These are phyloP conservation scores for Nannoperca obscura DNA, from an alignment of 2,797 vertebrate genomes.

Conservation along the genomic window DNA sequence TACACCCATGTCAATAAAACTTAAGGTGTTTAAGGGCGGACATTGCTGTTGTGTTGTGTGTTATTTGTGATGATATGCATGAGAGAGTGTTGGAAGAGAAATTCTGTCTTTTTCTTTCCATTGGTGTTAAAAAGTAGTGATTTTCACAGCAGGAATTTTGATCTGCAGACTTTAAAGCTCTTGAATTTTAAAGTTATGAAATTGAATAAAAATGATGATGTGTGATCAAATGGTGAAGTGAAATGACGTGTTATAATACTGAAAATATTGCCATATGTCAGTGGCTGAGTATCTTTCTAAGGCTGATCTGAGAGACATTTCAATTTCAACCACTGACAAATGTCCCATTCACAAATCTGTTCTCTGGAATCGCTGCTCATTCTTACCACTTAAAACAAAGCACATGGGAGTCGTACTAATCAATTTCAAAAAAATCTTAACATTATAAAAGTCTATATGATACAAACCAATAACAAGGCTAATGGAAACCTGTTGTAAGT, in stretches of 20 bases:
- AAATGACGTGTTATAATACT: constrained; percentile 29
- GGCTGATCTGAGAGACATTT: constrained; percentile 38
- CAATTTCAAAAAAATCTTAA: constrained; percentile 61
- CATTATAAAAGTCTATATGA: constrained; percentile 67
- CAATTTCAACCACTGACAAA: constrained; percentile 48
- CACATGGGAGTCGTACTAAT: constrained; percentile 50
- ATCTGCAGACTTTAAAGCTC: constrained; percentile 40
- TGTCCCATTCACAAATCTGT: constrained; percentile 44
- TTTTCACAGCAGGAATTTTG: constrained; percentile 52
- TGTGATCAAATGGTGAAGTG: constrained; percentile 26
- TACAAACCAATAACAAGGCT: constrained; percentile 73
- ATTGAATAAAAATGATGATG: constrained; percentile 28
- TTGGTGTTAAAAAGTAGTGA: constrained; percentile 40
- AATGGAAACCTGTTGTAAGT: constrained; percentile 82
- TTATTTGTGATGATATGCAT: constrained; percentile 63
- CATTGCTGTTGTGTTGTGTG: constrained; percentile 67
- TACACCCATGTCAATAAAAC: constrained; percentile 79
- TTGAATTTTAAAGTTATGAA: constrained; percentile 42
- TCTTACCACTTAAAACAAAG: constrained; percentile 58
- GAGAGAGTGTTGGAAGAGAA: constrained; percentile 46
- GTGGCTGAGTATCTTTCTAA: constrained; percentile 29
- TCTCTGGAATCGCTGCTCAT: constrained; percentile 35
- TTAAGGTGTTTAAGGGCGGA: constrained; percentile 72
- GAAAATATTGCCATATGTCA: constrained; percentile 34
- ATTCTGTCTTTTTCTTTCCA: constrained; percentile 57